Percentiles rank a stretch among this genome's conserved stretches.
Conservation (phyloP, 2,797 vertebrate species). For the Halcyon chelicuti region DNA sequence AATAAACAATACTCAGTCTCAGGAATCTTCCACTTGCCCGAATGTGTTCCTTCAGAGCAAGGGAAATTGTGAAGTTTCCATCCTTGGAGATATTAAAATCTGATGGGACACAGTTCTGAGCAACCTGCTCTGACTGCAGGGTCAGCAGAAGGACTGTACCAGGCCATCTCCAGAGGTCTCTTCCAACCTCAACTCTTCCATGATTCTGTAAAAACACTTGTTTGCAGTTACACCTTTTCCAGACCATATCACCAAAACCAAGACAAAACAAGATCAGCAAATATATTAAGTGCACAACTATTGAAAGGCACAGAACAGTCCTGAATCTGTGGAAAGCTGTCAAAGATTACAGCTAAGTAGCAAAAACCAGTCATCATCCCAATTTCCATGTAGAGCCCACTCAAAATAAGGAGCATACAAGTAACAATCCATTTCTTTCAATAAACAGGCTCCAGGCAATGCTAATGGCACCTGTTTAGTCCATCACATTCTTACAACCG, state of each 20-base stretch:
- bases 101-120: background rate
- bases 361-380: background rate
- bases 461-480: background rate
- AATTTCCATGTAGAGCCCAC: background rate
- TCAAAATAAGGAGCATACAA: background rate
- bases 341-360: background rate
- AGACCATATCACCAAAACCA: background rate
- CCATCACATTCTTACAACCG: background rate
- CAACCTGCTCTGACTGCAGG: background rate
- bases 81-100: background rate
- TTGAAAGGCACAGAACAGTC: background rate
- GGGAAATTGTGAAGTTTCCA: background rate
- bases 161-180: background rate
- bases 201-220: background rate
- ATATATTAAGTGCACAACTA: background rate
- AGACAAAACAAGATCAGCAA: background rate
- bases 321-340: background rate
- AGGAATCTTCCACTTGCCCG: background rate
- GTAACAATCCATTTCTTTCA: background rate
- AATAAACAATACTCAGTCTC: background rate
- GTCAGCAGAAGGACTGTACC: background rate
- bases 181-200: background rate
- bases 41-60: background rate
- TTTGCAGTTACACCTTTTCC: background rate
- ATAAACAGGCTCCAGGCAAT: background rate